A percentile compares a stretch with the other conserved stretches of the same genome.
Conservation (phyloP, 2,113 vertebrate species). For the Atlantisia rogersi region DNA sequence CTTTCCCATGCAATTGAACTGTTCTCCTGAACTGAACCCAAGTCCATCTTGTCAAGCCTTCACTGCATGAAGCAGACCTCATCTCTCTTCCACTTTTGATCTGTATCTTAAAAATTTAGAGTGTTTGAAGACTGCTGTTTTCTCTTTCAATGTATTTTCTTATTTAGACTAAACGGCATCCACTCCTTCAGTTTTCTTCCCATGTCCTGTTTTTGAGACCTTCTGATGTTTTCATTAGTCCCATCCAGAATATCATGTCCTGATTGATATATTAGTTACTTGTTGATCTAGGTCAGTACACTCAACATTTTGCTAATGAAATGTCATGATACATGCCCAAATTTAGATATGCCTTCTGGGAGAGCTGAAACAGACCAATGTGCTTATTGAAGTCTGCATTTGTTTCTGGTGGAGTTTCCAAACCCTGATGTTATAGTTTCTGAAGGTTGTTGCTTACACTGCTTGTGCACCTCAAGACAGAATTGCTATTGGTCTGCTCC, state of each 20-base stretch:
- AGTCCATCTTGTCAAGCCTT: not conserved
- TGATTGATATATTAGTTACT: not conserved
- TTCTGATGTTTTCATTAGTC: not conserved
- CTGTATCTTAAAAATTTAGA: not conserved
- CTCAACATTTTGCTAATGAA: not conserved
- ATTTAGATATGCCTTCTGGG: not conserved
- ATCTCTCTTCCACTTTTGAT: not conserved
- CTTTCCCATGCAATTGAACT: not conserved
- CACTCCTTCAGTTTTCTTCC: not conserved
- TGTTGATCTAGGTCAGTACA: not conserved
- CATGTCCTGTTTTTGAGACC: not conserved
- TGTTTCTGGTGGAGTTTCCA: not conserved
- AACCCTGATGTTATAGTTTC: not conserved
- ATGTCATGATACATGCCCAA: accelerated
- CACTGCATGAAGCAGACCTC: not conserved
- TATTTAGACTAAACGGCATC: not conserved
- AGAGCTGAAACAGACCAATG: not conserved
- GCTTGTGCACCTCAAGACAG: not conserved
- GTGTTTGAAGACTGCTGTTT: not conserved
- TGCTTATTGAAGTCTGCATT: not conserved
- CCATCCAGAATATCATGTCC: not conserved
- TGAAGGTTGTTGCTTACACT: not conserved
- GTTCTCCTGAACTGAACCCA: not conserved
- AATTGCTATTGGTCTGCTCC: not conserved
- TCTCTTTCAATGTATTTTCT: not conserved